Conservation (phyloP, 2,113 vertebrate genomes). For the Apodemus sylvaticus region DNA sequence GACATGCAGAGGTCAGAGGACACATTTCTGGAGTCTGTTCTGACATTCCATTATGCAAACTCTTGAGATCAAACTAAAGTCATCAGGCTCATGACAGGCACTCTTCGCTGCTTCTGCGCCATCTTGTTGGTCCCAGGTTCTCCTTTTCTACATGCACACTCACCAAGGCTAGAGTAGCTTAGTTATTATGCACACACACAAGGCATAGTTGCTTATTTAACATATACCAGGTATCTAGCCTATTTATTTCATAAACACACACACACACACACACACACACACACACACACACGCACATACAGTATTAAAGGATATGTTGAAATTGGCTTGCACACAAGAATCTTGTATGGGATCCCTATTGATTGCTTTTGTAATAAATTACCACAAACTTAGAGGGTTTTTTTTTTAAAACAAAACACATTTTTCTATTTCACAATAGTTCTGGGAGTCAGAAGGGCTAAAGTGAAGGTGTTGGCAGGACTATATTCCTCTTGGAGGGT, state of each 20-base stretch:
- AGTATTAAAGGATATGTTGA: background rate
- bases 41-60: background rate
- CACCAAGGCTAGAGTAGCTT: no score
- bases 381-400: background rate
- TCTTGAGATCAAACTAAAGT: background rate
- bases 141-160: no score
- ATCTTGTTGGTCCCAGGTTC: background rate
- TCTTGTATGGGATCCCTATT: background rate
- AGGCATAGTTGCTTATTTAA: no score
- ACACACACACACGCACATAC: background rate
- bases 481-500: background rate
- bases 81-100: background rate
- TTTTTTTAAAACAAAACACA: conserved; percentile 26
- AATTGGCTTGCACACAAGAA: background rate
- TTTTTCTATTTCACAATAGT: background rate
- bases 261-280: background rate
- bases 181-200: no score
- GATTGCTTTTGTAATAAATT: background rate
- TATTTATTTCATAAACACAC: background rate
- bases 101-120: background rate
- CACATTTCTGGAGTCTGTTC: background rate
- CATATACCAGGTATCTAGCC: no score
- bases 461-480: background rate
- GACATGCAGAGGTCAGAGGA: background rate
- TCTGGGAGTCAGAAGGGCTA: conserved; percentile 2